These are phyloP conservation scores for Tyto alba DNA, from an alignment of 2,113 vertebrate species.

Conservation along the genomic window DNA sequence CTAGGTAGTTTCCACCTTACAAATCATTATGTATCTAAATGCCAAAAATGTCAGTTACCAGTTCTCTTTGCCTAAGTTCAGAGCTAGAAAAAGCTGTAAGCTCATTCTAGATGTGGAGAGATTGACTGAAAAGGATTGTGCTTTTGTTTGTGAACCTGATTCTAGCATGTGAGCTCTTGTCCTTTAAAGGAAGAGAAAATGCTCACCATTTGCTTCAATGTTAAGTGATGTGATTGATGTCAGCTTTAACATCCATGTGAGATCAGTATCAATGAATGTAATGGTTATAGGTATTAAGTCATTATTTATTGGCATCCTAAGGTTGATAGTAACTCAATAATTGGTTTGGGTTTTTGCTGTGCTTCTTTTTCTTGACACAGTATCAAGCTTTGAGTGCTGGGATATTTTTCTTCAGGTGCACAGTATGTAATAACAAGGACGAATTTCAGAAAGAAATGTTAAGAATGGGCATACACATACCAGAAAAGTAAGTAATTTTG, in stretches of 20 bases:
- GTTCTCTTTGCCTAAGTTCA: neutral
- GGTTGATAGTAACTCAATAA: constrained; percentile 18
- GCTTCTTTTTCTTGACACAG: constrained; percentile 68
- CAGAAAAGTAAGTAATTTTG: constrained; percentile 84
- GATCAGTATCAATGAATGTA: neutral
- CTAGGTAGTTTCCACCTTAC: neutral
- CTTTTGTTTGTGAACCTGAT: neutral
- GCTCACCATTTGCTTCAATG: neutral
- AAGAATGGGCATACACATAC: constrained; percentile 93
- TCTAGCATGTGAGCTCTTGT: neutral
- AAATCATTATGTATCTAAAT: neutral
- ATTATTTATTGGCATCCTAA: neutral
- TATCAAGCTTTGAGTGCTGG: constrained; percentile 92
- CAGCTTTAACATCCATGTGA: neutral
- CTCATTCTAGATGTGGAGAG: neutral
- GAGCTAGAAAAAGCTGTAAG: neutral
- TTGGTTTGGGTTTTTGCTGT: neutral
- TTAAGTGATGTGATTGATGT: neutral
- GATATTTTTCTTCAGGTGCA: constrained; percentile 94
- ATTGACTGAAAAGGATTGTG: neutral
- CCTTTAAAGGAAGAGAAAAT: neutral
- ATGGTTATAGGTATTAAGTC: neutral
- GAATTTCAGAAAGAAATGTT: constrained; percentile 95
- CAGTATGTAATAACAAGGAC: constrained; percentile 92
- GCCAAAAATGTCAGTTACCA: neutral